Percentiles rank a stretch among this genome's conserved stretches.
These are phyloP conservation scores for Pluvialis apricaria DNA, from an alignment of 2,113 vertebrate genomes.

Conservation along the genomic window DNA sequence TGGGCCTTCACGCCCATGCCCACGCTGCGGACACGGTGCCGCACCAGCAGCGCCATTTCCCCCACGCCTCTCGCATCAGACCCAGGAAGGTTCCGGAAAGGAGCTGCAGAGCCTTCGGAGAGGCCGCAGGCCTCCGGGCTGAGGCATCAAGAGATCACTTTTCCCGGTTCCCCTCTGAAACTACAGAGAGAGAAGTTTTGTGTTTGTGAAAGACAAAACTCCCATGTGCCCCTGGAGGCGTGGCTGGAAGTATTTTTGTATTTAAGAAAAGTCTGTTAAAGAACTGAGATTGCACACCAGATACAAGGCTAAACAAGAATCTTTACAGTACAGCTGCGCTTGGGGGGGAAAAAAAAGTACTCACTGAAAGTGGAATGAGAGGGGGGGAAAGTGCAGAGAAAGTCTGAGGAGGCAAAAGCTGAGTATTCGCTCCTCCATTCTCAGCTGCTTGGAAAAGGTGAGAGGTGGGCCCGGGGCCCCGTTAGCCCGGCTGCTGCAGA, in stretches of 20 bases:
- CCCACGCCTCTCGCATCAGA: not conserved
- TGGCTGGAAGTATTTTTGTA: not conserved
- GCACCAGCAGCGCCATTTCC: not conserved
- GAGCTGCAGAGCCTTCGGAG: not conserved
- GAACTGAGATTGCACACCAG: not conserved
- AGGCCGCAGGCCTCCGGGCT: not conserved
- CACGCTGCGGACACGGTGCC: rapidly evolving
- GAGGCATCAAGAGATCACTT: not conserved
- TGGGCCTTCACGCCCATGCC: rapidly evolving
- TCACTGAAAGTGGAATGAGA: not conserved
- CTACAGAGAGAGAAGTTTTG: not conserved
- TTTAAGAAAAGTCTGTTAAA: not conserved
- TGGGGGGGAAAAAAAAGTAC: no score
- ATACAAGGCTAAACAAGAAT: not conserved
- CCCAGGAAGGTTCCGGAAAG: not conserved
- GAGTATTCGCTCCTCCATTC: not conserved
- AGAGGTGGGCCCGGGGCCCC: not conserved
- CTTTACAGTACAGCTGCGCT: not conserved
- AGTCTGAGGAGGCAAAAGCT: not conserved
- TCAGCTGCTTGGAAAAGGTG: not conserved
- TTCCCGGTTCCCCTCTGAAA: not conserved
- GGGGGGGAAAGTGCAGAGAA: not conserved
- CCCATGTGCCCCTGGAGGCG: not conserved
- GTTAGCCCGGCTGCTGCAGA: not conserved
- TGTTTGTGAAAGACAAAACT: not conserved